phyloP scores from a whole-genome alignment of 2,797 vertebrate species.

The Poeciliopsis paucimaculata region DNA sequence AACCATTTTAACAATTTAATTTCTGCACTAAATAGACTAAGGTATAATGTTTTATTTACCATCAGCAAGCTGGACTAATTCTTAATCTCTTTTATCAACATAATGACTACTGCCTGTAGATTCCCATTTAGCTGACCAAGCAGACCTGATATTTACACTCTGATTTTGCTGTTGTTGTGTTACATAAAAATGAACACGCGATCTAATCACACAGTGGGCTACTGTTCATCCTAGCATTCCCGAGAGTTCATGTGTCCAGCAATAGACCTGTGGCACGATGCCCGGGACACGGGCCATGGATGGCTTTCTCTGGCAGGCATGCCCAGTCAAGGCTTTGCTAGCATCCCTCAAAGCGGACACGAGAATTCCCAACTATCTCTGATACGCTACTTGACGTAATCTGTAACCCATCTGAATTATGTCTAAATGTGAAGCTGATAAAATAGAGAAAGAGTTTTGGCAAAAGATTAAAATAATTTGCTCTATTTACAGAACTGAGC shows the following conservation, averaged over 20 bases:
- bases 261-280: constrained; percentile 77
- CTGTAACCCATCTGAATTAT: constrained; percentile 63
- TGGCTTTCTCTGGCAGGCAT: constrained; percentile 68
- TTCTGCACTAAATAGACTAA: neutral
- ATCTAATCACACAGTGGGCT: constrained; percentile 63
- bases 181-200: constrained; percentile 47
- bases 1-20: constrained; percentile 8
- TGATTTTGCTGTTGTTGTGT: constrained; percentile 35
- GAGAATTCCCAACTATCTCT: constrained; percentile 67
- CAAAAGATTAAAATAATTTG: constrained; percentile 57
- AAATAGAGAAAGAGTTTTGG: constrained; percentile 59
- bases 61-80: neutral
- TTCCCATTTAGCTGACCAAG: constrained; percentile 2
- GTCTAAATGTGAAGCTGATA: constrained; percentile 62
- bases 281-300: constrained; percentile 69
- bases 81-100: neutral
- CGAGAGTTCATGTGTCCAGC: constrained; percentile 78
- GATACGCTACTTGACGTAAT: constrained; percentile 63
- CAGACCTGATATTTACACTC: neutral
- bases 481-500: constrained; percentile 58
- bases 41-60: constrained; percentile 2
- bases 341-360: constrained; percentile 58
- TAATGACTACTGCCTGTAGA: neutral
- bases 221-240: constrained; percentile 76
- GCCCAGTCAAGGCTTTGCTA: constrained; percentile 63